phyloP scores from a whole-genome alignment of 2,888 invertebrate species.

The Helobdella robusta region DNA sequence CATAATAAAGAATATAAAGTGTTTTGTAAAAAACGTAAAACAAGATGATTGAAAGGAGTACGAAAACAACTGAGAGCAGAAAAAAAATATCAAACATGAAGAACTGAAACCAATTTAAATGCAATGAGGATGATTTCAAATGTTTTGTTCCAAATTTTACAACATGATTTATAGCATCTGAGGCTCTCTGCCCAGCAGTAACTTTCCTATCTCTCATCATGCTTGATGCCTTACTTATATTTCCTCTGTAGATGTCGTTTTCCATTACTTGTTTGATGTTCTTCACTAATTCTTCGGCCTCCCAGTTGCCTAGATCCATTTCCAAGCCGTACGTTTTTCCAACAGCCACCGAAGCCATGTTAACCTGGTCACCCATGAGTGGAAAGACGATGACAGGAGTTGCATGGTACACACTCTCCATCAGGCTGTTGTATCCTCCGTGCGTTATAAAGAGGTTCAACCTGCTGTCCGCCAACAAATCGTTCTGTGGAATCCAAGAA shows the following conservation, averaged over 20 bases:
- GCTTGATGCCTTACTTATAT: background rate
- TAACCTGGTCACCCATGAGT: conserved; percentile 22
- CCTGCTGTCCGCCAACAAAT: conserved; percentile 25
- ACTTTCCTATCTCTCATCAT: conserved; percentile 13
- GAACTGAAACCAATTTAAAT: conserved; percentile 13
- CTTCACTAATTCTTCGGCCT: conserved; percentile 16
- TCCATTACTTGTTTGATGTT: conserved; percentile 13
- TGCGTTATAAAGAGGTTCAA: conserved; percentile 26
- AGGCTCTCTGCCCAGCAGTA: conserved; percentile 15
- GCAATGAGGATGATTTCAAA: conserved; percentile 7
- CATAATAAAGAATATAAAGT: no score
- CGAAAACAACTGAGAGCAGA: no score
- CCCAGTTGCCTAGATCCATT: conserved; percentile 25
- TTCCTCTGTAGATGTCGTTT: conserved; percentile 15
- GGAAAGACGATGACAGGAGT: conserved; percentile 28
- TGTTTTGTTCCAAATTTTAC: conserved; percentile 17
- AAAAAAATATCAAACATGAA: conserved; percentile 27
- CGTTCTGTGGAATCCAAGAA: conserved; percentile 30
- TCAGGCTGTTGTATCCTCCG: conserved; percentile 26
- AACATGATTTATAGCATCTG: conserved; percentile 19
- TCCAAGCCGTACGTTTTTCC: conserved; percentile 22
- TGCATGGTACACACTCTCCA: conserved; percentile 26
- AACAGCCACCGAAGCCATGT: conserved; percentile 14
- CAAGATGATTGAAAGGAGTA: no score
- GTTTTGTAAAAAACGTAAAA: no score